Conservation (phyloP, 1,140 invertebrate species). For the Myzus persicae region DNA sequence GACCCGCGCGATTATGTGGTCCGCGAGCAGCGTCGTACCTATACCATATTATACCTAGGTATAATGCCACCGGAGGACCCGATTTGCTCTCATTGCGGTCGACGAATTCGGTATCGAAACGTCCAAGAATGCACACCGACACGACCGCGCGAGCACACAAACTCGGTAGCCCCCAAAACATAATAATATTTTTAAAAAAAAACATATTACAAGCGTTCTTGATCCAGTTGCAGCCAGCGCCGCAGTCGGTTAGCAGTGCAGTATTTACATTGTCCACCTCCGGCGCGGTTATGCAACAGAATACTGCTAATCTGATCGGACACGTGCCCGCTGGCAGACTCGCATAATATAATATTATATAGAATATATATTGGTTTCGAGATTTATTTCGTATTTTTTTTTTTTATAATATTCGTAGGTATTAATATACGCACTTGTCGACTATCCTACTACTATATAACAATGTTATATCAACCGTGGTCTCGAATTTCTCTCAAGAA, state of each 20-base stretch:
- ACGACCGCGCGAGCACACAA: not conserved
- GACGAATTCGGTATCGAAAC: not conserved
- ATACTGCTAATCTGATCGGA: slow-evolving; percentile 17
- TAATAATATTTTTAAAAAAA: not conserved
- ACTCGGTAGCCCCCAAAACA: slow-evolving; percentile 28
- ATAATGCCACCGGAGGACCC: not conserved
- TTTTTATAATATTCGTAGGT: not conserved
- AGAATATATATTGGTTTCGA: not conserved
- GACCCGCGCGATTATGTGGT: not conserved
- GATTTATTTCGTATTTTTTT: not conserved
- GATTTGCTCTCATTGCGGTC: not conserved
- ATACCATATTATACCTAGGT: no score
- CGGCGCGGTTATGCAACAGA: slow-evolving; percentile 10
- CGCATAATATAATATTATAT: no score
- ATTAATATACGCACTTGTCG: not conserved
- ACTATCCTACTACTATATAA: not conserved
- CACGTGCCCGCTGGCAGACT: slow-evolving; percentile 26
- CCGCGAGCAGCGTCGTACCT: no score
- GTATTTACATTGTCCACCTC: slow-evolving; percentile 27
- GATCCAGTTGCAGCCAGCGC: not conserved
- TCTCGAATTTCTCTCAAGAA: not conserved
- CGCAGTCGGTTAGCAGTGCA: not conserved
- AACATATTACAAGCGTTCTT: not conserved
- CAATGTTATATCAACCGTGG: not conserved
- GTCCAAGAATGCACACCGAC: not conserved